Evolutionary conservation across 1,140 invertebrate species (phyloP), one percentile per base, ranked within the genome.

Genomic region (Magallana gigas): DNA sequence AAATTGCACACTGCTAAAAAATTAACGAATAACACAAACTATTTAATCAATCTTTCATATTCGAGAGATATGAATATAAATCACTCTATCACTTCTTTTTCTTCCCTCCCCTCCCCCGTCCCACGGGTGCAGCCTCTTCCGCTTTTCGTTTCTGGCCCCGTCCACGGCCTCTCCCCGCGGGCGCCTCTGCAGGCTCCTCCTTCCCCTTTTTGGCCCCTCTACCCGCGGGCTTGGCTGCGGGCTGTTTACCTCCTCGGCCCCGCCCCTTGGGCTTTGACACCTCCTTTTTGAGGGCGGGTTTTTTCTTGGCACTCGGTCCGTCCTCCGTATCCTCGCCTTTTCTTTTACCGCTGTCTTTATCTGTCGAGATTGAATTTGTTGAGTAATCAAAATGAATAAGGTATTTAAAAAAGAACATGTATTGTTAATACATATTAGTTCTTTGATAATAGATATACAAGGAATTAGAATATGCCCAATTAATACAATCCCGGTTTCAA

Each of bases 181-280:
- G 81, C 57, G 14, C 18, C 62, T 56, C 57, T 57, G 16, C 36
- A 12, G 36, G 48, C n/a, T 82, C 36, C n/a, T 60, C 87, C 88
- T 87, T 64, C 86, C 56, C 57, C 56, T 62, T 87, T 56, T 86
- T 88, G 14, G 56, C 68, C 8, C 87, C 85, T 85, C 86, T 85
- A 7, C 89, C 89, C 36, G 80, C 81, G 57, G 68, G 86, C 9
- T 62, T 81, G 14, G 59, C 88, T 64, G 88, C 84, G 4, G 48
- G n/a, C 11, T 7, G 23, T 82, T 62, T 76, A 18, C n/a, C 84
- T 58, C 57, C 87, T 29, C 68, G 18, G 8, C 68, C 68, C 12
- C 81, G 16, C 29, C 83, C 56, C 58, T 85, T 86, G 16, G 71
- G 36, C n/a, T 89, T 76, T 60, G 80, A n/a, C 9, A 83, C 86